Percentiles rank a stretch among this genome's conserved stretches.
Evolutionary conservation across 2,888 invertebrate genomes (phyloP).

Genomic region (Epiperipatus broadwayi): DNA sequence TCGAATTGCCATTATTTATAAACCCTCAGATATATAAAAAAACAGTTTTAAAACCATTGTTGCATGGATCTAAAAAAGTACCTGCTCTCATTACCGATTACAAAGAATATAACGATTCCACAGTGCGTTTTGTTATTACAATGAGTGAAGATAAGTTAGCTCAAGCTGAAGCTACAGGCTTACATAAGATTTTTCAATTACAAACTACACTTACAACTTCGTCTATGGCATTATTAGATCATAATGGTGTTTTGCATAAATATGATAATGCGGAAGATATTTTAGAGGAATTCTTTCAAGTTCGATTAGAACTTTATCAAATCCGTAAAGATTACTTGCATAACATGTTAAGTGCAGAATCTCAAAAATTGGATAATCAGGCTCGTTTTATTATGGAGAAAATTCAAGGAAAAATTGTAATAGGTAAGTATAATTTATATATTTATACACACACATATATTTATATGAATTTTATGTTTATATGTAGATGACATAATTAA

Average conservation of each 20-base stretch:
- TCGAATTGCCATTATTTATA: constrained; percentile 73
- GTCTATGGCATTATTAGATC: constrained; percentile 67
- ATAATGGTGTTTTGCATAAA: constrained; percentile 41
- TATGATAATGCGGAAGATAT: constrained; percentile 61
- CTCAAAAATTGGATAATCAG: constrained; percentile 67
- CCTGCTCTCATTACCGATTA: constrained; percentile 35
- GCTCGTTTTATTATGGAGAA: constrained; percentile 90
- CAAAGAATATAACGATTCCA: constrained; percentile 86
- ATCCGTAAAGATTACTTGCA: constrained; percentile 73
- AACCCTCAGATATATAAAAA: constrained; percentile 98
- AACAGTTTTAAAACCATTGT: constrained; percentile 64
- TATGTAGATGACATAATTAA: too few relatives aligned
- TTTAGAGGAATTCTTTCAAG: constrained; percentile 56
- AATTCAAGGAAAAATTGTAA: constrained; percentile 63
- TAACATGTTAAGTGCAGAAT: constrained; percentile 74
- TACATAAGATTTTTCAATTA: constrained; percentile 85
- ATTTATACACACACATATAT: too few relatives aligned
- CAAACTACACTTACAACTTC: constrained; percentile 52
- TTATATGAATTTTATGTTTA: too few relatives aligned
- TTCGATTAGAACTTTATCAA: constrained; percentile 57
- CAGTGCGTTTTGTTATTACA: constrained; percentile 69
- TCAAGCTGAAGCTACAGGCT: constrained; percentile 59
- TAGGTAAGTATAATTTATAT: too few relatives aligned
- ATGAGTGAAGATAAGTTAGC: constrained; percentile 49
- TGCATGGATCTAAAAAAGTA: constrained; percentile 51